These are phyloP conservation scores for Luperina testacea DNA, from an alignment of 2,888 invertebrate species.

Conservation along the genomic window DNA sequence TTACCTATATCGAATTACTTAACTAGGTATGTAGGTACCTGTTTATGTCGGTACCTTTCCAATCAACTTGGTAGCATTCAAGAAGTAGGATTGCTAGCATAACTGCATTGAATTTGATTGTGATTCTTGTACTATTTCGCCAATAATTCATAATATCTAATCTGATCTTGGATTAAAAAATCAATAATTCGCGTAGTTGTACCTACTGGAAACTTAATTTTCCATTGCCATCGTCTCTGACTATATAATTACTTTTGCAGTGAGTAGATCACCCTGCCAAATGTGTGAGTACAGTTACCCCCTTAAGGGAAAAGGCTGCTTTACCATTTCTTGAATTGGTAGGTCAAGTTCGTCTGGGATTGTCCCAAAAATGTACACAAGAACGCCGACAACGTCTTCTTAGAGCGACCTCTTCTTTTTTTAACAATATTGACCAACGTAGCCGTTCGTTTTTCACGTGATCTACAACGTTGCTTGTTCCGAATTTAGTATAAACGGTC, in stretches of 20 bases:
- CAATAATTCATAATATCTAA: neutral
- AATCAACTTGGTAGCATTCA: neutral
- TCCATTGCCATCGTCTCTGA: neutral
- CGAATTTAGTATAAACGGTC: conserved; percentile 69
- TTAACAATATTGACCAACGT: conserved; percentile 70
- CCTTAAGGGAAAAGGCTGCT: neutral
- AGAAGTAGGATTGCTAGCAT: neutral
- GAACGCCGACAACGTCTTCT: conserved; percentile 9
- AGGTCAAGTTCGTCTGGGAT: neutral
- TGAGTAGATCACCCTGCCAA: conserved; percentile 10
- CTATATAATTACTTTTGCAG: neutral
- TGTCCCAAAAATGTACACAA: conserved; percentile 43
- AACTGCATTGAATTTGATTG: neutral
- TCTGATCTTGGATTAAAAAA: neutral
- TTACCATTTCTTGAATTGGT: neutral
- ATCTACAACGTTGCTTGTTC: conserved; percentile 67
- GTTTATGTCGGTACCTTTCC: neutral
- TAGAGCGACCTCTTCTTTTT: conserved; percentile 69
- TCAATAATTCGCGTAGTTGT: neutral
- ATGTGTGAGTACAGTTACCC: neutral
- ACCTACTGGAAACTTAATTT: neutral
- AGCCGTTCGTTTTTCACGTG: conserved; percentile 73
- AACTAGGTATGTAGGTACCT: neutral
- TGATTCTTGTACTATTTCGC: neutral
- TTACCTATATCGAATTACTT: neutral